phyloP scores from a whole-genome alignment of 1,140 invertebrate species.

The Melitaea cinxia region DNA sequence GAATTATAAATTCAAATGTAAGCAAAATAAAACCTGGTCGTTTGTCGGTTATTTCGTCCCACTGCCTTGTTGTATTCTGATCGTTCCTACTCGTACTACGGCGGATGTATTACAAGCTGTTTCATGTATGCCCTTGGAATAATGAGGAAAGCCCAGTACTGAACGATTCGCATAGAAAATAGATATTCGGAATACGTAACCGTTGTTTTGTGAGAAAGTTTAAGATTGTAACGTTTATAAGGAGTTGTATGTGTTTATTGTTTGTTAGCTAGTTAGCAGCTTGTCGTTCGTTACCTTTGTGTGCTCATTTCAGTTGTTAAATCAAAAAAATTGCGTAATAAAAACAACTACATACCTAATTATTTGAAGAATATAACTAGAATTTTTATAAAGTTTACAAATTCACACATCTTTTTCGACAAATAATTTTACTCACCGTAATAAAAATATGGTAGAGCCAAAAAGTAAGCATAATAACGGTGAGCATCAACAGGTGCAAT shows the following conservation, averaged over 20 bases:
- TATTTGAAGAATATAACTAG: too few species aligned
- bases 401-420: too few species aligned
- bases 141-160: constrained; percentile 38
- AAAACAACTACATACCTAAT: too few species aligned
- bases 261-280: neutral
- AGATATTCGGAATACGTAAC: constrained; percentile 24
- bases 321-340: too few species aligned
- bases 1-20: neutral
- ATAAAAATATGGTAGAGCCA: too few species aligned
- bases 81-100: constrained; percentile 36
- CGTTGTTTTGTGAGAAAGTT: constrained; percentile 37
- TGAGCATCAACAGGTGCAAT: neutral
- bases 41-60: constrained; percentile 28
- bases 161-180: constrained; percentile 32
- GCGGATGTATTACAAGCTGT: constrained; percentile 46
- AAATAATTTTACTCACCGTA: too few species aligned
- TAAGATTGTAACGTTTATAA: constrained; percentile 3
- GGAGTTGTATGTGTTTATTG: neutral
- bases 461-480: too few species aligned
- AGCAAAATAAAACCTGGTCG: neutral
- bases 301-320: too few species aligned
- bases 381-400: too few species aligned
- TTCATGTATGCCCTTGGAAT: constrained; percentile 48
- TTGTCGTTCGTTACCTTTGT: too few species aligned
- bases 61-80: constrained; percentile 40